These are phyloP conservation scores for Standfussiana lucernea DNA, from an alignment of 2,888 invertebrate genomes.

Conservation along the genomic window DNA sequence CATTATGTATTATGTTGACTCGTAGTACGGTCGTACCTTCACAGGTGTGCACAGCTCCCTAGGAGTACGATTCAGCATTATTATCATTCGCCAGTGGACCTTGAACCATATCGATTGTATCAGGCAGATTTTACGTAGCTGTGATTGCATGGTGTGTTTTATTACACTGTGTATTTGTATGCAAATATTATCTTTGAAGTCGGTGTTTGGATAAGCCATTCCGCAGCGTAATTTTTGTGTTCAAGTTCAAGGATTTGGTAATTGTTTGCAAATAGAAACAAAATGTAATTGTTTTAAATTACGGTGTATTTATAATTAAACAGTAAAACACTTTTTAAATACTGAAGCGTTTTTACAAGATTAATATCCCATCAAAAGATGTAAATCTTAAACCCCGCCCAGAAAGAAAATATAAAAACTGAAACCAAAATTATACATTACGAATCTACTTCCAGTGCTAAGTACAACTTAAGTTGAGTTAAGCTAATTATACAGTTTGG, in stretches of 20 bases:
- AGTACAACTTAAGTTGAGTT: constrained; percentile 33
- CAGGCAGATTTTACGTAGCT: constrained; percentile 10
- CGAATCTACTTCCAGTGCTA: constrained; percentile 17
- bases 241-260: neutral
- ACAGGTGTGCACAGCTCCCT: neutral
- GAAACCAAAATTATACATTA: constrained; percentile 16
- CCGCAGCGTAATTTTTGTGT: neutral
- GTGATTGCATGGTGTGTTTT: constrained; percentile 36
- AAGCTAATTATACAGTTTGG: constrained; percentile 60
- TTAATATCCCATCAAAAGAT: neutral
- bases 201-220: constrained; percentile 11
- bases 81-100: neutral
- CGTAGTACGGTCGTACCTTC: neutral
- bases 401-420: constrained; percentile 3
- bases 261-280: neutral
- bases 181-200: constrained; percentile 32
- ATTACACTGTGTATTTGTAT: constrained; percentile 26
- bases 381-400: neutral
- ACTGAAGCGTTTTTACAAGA: neutral
- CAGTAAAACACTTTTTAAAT: neutral
- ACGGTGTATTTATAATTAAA: neutral
- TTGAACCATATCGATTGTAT: constrained; percentile 38
- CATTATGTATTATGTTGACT: too few relatives aligned
- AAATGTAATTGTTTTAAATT: neutral
- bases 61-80: neutral